These are phyloP conservation scores for Conomelus anceps DNA, from an alignment of 2,888 invertebrate genomes.

Conservation along the genomic window DNA sequence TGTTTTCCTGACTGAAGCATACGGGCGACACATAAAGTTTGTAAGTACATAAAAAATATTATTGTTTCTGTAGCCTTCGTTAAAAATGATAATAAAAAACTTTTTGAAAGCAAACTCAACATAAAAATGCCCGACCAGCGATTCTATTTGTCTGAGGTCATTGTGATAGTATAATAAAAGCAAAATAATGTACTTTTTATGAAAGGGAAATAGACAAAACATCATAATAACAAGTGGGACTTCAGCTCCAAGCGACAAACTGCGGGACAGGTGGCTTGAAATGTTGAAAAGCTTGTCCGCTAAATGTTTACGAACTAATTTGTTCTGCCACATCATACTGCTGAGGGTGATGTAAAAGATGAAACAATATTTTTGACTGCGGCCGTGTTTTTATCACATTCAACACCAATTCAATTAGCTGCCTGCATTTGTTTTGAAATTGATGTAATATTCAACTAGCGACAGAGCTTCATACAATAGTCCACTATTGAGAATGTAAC, in stretches of 20 bases:
- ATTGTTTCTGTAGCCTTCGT: not conserved
- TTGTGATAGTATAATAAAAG: not conserved
- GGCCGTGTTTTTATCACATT: not conserved
- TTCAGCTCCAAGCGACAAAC: not conserved
- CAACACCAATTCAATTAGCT: not conserved
- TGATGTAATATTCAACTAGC: not conserved
- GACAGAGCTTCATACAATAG: too few species aligned
- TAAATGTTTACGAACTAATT: not conserved
- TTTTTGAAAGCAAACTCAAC: not conserved
- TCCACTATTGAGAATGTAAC: too few species aligned
- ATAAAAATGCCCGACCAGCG: not conserved
- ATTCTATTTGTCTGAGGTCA: not conserved
- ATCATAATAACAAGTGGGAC: not conserved
- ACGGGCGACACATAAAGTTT: not conserved
- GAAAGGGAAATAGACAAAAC: not conserved
- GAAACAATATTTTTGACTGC: not conserved
- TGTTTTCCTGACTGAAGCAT: not conserved
- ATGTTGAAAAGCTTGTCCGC: not conserved
- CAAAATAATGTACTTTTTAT: not conserved
- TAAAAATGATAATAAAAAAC: not conserved
- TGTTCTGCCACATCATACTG: not conserved
- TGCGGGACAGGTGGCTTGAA: not conserved
- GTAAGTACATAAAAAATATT: slow-evolving; percentile 2
- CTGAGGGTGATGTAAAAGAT: not conserved
- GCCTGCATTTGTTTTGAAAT: not conserved